Percentiles rank a stretch among this genome's conserved stretches.
Conservation (phyloP, 2,113 vertebrate species). For the Ptilorrhoa leucosticta region DNA sequence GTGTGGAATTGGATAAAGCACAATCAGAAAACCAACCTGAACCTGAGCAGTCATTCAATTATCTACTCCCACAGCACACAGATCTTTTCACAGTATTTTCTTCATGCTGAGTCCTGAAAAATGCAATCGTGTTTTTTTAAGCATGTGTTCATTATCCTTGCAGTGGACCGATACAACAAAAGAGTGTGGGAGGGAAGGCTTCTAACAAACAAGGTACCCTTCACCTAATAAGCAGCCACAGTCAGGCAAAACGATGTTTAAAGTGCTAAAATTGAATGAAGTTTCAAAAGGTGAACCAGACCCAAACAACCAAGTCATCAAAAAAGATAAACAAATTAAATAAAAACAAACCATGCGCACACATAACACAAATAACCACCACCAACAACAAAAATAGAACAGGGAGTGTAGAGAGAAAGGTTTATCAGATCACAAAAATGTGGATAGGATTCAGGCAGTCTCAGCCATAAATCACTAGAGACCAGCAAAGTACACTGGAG, state of each 20-base stretch:
- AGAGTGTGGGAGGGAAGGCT: neutral
- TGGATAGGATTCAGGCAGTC: neutral
- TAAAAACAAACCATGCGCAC: neutral
- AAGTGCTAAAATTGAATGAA: neutral
- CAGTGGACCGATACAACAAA: neutral
- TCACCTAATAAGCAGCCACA: neutral
- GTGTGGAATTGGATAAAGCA: neutral
- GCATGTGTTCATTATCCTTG: neutral
- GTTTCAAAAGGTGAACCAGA: neutral
- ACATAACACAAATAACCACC: neutral
- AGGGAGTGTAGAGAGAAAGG: neutral
- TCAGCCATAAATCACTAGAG: neutral
- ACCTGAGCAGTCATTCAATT: neutral
- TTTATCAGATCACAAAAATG: neutral
- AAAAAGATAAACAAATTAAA: neutral
- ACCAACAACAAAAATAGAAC: fast-evolving
- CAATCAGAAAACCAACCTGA: neutral
- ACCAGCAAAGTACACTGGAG: neutral
- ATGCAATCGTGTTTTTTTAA: neutral
- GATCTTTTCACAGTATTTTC: neutral
- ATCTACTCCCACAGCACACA: neutral
- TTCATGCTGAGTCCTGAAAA: neutral
- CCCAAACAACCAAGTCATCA: neutral
- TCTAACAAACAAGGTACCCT: neutral
- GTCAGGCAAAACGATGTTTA: neutral